Base-by-base conservation (phyloP, 2,113 vertebrate genomes). In the Axis porcinus region DNA sequence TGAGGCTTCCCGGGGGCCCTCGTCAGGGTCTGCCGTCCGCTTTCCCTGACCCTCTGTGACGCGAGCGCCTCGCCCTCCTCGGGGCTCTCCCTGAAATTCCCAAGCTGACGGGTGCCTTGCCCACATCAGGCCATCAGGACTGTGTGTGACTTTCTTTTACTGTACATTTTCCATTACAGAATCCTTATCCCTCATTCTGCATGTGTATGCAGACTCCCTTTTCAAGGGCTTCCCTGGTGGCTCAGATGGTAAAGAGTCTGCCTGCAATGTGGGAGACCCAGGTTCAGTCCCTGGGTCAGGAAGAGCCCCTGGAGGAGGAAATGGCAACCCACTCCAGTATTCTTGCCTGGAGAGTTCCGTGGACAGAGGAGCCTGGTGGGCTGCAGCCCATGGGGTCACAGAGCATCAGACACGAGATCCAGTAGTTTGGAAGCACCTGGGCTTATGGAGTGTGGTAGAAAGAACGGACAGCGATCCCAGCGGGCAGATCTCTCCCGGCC, bases 401-500 rank as follows among this genome's bases (percentile, higher is more conserved):
- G 40, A 76, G 40, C 36, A 43, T 76, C 6, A 1, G 23, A 27
- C 40, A 43, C 2, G 23, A 76, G 19, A 40, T 16, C 78, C 33
- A 1, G 1, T 15, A 10, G n/a, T 67, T 89, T 7, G 6, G 6
- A 64, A 57, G 27, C 43, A 23, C 45, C 52, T 74, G 33, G 36
- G 58, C 12, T 0, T 52, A 3, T 3, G 2, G 21, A n/a, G 6
- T 11, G 8, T 36, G 14, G 28, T 27, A 19, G 19, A 45, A 50
- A 95, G 60, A 89, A 2, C 6, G 4, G 28, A 12, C 5, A 0
- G 33, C 14, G 8, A 2, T 58, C 21, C 33, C 7, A 8, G 55
- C 58, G 27, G 9, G 2, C 4, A 0, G 28, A 5, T 19, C 19
- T 10, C 19, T 84, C 5, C 27, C 0, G 3, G 15, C 5, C 0